Base-by-base conservation (phyloP, 2,797 vertebrate genomes). In the Carduelis carduelis region DNA sequence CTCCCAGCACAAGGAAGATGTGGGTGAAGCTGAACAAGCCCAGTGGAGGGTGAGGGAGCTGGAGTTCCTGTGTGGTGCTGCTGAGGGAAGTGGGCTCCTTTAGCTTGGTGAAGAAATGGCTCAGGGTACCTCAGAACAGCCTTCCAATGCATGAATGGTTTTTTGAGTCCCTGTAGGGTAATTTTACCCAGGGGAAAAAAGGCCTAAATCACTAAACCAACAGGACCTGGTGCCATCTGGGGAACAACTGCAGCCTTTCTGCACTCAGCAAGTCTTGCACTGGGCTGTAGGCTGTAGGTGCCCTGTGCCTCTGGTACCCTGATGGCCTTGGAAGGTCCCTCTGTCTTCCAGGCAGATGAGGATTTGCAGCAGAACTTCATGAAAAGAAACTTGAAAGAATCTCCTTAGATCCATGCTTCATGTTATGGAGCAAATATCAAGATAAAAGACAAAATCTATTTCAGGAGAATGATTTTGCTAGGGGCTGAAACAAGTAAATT, bases 211-310 rank as follows among this genome's bases (percentile, higher is more conserved):
- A 34, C 19, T 13, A 44, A 68, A 9, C 19, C 30, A 34, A 11
- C 9, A 37, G 43, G 21, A 50, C 14, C 10, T 84, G 55, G 22
- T 69, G 14, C 56, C 20, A 24, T 9, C 8, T 53, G 60, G 47
- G 44, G 17, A 72, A 21, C 24, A 63, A 2, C 0, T 46, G 34
- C 34, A 71, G 23, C 18, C 2, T 20, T 27, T 49, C 24, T 71
- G 61, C 37, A 15, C 37, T 41, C n/a, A 34, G 66, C 32, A 32
- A 6, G 13, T 11, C 30, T 34, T 15, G 55, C n/a, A 2, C 0
- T 6, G 44, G 28, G 28, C 43, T 68, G 24, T 2, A 27, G 28
- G 28, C 43, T 68, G 24, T 2, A 27, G n/a, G 56, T 10, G 8
- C 41, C 37, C 21, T 41, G 57, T 74, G 65, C 52, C 55, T 60